Evolutionary conservation across 2,113 vertebrate genomes (phyloP).

Genomic region (Siniperca knerii): DNA sequence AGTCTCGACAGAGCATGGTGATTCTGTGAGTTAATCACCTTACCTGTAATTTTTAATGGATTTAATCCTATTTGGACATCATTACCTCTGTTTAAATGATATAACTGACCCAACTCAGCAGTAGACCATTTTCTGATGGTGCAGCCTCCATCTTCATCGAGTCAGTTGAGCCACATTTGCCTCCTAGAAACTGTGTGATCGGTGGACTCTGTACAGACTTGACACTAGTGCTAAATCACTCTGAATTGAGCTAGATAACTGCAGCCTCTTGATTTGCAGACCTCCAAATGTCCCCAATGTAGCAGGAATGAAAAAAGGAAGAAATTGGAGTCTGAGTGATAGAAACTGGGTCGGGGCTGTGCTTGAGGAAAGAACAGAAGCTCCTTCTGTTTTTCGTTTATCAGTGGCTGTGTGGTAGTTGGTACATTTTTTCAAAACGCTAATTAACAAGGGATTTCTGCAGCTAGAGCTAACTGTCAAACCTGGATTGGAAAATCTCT

Average conservation of each 20-base stretch:
- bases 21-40: slow-evolving; percentile 20
- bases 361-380: slow-evolving; percentile 14
- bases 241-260: slow-evolving; percentile 24
- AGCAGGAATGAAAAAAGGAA: neutral
- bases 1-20: neutral
- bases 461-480: neutral
- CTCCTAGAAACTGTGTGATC: slow-evolving; percentile 34
- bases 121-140: neutral
- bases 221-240: slow-evolving; percentile 39
- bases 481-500: slow-evolving; percentile 3
- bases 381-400: neutral
- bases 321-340: slow-evolving; percentile 13
- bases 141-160: neutral
- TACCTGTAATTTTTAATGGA: neutral
- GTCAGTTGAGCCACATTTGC: neutral
- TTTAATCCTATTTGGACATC: slow-evolving; percentile 11
- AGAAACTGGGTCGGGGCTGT: slow-evolving; percentile 6
- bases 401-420: neutral
- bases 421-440: neutral
- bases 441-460: neutral
- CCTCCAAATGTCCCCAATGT: neutral
- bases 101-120: slow-evolving; percentile 6
- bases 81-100: slow-evolving; percentile 26
- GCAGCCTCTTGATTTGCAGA: slow-evolving; percentile 28
- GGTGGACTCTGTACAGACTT: slow-evolving; percentile 39